Conservation (phyloP, 2,888 invertebrate species). For the Calephelis perditalis region DNA sequence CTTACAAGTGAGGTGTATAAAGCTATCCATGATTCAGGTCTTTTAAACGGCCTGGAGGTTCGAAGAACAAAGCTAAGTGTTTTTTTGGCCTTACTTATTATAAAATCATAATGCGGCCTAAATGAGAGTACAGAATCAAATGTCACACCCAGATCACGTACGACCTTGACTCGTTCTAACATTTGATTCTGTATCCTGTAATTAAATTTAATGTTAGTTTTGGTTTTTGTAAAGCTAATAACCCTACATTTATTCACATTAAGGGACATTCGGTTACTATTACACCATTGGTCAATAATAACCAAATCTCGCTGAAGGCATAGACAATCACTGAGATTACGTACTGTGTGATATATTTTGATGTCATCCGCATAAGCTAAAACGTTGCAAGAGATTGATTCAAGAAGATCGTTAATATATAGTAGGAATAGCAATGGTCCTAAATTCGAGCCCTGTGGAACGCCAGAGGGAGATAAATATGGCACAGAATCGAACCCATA, state of each 20-base stretch:
- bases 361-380: constrained; percentile 4
- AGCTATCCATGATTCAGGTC: too few relatives aligned
- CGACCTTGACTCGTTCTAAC: not conserved
- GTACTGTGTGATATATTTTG: not conserved
- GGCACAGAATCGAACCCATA: constrained; percentile 6
- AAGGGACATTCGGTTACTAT: not conserved
- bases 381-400: not conserved
- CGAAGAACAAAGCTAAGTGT: not conserved
- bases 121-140: not conserved
- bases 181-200: not conserved
- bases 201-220: not conserved
- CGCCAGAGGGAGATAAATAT: not conserved
- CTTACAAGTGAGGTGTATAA: too few relatives aligned
- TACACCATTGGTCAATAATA: not conserved
- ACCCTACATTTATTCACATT: constrained; percentile 1
- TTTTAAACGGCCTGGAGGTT: not conserved
- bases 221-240: constrained; percentile 5
- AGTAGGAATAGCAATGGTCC: constrained; percentile 7
- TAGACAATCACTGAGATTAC: not conserved
- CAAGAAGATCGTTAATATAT: not conserved
- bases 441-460: constrained; percentile 6
- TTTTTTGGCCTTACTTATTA: not conserved
- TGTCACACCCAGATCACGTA: not conserved
- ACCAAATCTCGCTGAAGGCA: not conserved
- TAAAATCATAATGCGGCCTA: not conserved